Conservation (phyloP, 2,797 vertebrate species). For the Nasua narica region DNA sequence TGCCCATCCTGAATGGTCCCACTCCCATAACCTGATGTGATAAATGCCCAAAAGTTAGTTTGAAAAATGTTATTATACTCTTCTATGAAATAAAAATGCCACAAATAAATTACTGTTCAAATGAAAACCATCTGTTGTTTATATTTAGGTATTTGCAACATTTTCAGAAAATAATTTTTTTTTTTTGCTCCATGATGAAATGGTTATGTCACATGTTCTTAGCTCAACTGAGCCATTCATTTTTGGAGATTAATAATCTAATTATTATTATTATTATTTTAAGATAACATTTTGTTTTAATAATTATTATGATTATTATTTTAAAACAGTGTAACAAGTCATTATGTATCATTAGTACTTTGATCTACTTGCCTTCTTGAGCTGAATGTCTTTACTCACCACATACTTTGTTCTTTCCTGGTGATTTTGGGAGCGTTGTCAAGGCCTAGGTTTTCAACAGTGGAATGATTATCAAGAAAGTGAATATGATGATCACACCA, state of each 20-base stretch:
- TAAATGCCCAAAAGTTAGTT: background rate
- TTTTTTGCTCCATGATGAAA: background rate
- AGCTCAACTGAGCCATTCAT: background rate
- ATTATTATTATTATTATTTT: background rate
- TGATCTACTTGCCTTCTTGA: background rate
- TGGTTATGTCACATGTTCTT: background rate
- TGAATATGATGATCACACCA: background rate
- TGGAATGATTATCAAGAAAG: background rate
- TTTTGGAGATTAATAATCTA: conserved; percentile 15
- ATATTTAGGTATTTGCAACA: background rate
- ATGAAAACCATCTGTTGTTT: background rate
- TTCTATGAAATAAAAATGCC: background rate
- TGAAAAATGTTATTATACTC: background rate
- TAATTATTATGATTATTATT: background rate
- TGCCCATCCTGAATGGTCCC: background rate
- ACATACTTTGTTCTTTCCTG: background rate
- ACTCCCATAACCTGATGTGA: background rate
- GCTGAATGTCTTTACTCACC: background rate
- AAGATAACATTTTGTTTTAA: too few relatives aligned
- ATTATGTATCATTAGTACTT: background rate
- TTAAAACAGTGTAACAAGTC: background rate
- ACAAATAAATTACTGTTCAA: background rate
- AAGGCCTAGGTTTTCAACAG: background rate
- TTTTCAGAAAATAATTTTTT: conserved; percentile 1
- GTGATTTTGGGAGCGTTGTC: background rate